phyloP scores from a whole-genome alignment of 1,140 invertebrate genomes.

The Steinernema feltiae region DNA sequence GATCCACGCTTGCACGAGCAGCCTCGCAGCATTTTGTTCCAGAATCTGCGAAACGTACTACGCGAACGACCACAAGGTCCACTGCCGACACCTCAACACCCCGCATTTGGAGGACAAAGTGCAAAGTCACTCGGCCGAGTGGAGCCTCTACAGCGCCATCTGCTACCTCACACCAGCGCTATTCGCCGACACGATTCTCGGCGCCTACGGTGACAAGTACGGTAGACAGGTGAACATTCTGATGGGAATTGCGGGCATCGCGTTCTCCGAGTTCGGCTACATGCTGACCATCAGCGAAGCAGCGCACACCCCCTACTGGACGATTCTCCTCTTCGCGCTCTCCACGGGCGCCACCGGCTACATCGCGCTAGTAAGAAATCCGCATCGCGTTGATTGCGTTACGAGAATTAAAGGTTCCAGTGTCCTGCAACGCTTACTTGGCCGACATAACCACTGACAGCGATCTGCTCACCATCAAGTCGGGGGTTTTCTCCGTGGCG shows the following conservation, averaged over 20 bases:
- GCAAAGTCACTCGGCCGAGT: constrained; percentile 33
- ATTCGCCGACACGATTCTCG: constrained; percentile 38
- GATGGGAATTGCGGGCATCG: constrained; percentile 36
- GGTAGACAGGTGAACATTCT: constrained; percentile 39
- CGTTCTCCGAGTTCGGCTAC: constrained; percentile 40
- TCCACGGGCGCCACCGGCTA: constrained; percentile 36
- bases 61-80: constrained; percentile 6
- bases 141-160: constrained; percentile 38
- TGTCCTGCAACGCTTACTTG: constrained; percentile 46
- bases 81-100: constrained; percentile 29
- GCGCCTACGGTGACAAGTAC: constrained; percentile 42
- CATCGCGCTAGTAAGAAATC: constrained; percentile 32
- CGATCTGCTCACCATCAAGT: constrained; percentile 39
- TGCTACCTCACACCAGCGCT: constrained; percentile 39
- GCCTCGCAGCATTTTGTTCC: background rate
- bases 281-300: constrained; percentile 32
- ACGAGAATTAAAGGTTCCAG: constrained; percentile 28
- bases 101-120: constrained; percentile 29
- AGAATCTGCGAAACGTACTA: constrained; percentile 40
- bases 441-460: constrained; percentile 40
- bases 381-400: background rate
- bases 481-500: constrained; percentile 34
- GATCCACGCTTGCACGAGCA: background rate
- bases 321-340: constrained; percentile 38
- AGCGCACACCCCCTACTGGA: constrained; percentile 38